phyloP scores from a whole-genome alignment of 1,140 invertebrate species.

The Pissodes strobi region DNA sequence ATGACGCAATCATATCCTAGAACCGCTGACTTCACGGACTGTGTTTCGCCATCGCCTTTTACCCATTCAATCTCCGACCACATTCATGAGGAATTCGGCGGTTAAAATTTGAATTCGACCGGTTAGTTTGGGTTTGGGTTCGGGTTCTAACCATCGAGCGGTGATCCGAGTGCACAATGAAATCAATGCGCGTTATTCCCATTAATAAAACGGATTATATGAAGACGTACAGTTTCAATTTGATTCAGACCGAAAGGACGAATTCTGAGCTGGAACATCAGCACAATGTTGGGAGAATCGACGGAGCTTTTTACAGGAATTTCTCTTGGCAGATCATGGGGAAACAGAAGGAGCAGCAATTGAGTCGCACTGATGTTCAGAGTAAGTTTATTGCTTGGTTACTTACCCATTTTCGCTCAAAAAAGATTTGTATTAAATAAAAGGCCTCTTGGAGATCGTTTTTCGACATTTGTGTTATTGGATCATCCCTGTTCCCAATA shows the following conservation, averaged over 20 bases:
- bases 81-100: slow-evolving; percentile 25
- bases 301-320: slow-evolving; percentile 27
- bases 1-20: slow-evolving; percentile 25
- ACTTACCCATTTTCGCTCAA: no score
- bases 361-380: slow-evolving; percentile 8
- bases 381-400: no score
- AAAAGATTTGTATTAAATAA: no score
- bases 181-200: slow-evolving; percentile 36
- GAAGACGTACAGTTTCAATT: slow-evolving; percentile 39
- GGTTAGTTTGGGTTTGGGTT: background rate
- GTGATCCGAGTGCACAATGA: slow-evolving; percentile 18
- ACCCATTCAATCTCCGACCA: slow-evolving; percentile 14
- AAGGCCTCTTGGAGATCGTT: no score
- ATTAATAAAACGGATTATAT: slow-evolving; percentile 40
- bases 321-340: slow-evolving; percentile 33
- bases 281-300: slow-evolving; percentile 34
- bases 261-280: slow-evolving; percentile 39
- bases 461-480: background rate
- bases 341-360: slow-evolving; percentile 15
- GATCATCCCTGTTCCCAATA: no score
- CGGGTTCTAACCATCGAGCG: slow-evolving; percentile 3
- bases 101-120: slow-evolving; percentile 9
- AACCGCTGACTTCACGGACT: slow-evolving; percentile 10
- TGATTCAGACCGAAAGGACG: slow-evolving; percentile 37
- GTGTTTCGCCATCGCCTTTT: slow-evolving; percentile 1